These are phyloP conservation scores for Tetragonula clypearis DNA, from an alignment of 1,140 invertebrate genomes.

Conservation along the genomic window DNA sequence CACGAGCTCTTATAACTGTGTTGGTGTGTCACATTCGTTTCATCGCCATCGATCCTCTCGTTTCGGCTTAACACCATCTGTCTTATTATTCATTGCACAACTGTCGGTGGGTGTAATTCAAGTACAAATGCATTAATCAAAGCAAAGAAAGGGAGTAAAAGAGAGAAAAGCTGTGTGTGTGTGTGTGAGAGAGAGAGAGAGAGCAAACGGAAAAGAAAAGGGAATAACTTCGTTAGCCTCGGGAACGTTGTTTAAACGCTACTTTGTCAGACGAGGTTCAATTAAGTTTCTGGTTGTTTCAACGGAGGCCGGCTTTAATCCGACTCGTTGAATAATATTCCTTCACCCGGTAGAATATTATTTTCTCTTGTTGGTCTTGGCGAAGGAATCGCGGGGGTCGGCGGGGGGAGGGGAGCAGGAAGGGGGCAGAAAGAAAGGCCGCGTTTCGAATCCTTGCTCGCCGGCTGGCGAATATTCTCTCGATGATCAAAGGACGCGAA, in stretches of 20 bases:
- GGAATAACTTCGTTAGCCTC: conserved; percentile 7
- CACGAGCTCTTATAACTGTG: neutral
- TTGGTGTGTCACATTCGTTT: neutral
- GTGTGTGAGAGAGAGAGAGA: neutral
- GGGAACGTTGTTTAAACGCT: conserved; percentile 24
- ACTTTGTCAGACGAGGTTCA: neutral
- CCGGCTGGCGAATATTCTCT: neutral
- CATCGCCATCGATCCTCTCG: neutral
- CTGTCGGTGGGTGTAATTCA: neutral
- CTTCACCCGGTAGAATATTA: neutral
- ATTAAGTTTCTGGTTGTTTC: conserved; percentile 14
- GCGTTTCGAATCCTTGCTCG: neutral
- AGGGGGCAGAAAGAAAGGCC: neutral
- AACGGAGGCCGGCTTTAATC: neutral
- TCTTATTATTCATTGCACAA: neutral
- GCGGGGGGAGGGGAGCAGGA: too few relatives aligned
- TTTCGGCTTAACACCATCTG: neutral
- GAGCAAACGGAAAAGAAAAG: neutral
- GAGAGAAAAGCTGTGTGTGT: too few relatives aligned
- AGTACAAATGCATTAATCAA: conserved; percentile 9
- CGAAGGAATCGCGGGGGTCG: neutral
- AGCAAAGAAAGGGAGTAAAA: neutral
- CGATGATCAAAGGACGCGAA: conserved; percentile 3
- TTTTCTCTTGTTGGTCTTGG: neutral
- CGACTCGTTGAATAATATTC: neutral